A percentile compares a stretch with the other conserved stretches of the same genome.
phyloP scores from a whole-genome alignment of 2,113 vertebrate genomes.

The Phoenicopterus ruber region DNA sequence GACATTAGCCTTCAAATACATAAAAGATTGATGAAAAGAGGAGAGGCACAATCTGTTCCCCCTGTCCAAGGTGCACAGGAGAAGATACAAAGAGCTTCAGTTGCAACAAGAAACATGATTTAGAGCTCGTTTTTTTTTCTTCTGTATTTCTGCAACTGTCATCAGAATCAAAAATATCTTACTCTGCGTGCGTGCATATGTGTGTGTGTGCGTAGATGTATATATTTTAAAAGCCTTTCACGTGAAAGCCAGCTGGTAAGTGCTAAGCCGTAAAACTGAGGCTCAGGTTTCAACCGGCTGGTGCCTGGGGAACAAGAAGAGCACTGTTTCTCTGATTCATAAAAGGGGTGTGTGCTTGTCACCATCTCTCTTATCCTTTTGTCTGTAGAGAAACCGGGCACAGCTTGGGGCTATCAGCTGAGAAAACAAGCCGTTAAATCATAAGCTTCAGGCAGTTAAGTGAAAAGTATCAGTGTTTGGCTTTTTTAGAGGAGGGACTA shows the following conservation, averaged over 20 bases:
- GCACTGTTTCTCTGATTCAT: slow-evolving; percentile 46
- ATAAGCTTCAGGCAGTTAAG: neutral
- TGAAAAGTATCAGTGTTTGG: neutral
- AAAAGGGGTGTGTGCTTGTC: slow-evolving; percentile 39
- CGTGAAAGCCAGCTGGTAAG: slow-evolving; percentile 36
- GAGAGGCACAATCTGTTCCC: slow-evolving; percentile 53
- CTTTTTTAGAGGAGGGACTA: neutral
- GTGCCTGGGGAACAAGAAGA: slow-evolving; percentile 52
- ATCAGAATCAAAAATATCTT: neutral
- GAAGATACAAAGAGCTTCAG: neutral
- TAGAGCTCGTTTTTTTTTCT: neutral
- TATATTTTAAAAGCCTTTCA: slow-evolving; percentile 25
- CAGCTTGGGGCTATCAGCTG: slow-evolving; percentile 18
- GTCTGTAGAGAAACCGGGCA: slow-evolving; percentile 8
- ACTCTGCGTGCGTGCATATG: neutral
- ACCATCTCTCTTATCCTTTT: slow-evolving; percentile 48
- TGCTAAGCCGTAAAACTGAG: slow-evolving; percentile 43
- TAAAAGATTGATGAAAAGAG: slow-evolving; percentile 59
- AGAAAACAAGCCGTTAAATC: slow-evolving; percentile 44
- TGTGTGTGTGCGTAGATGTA: neutral
- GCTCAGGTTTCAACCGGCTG: slow-evolving; percentile 35
- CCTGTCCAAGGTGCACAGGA: slow-evolving; percentile 4
- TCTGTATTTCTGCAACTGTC: neutral
- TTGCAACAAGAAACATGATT: neutral
- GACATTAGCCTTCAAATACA: slow-evolving; percentile 51